Conservation (phyloP, 1,140 invertebrate genomes). For the Ceratina japonica region DNA sequence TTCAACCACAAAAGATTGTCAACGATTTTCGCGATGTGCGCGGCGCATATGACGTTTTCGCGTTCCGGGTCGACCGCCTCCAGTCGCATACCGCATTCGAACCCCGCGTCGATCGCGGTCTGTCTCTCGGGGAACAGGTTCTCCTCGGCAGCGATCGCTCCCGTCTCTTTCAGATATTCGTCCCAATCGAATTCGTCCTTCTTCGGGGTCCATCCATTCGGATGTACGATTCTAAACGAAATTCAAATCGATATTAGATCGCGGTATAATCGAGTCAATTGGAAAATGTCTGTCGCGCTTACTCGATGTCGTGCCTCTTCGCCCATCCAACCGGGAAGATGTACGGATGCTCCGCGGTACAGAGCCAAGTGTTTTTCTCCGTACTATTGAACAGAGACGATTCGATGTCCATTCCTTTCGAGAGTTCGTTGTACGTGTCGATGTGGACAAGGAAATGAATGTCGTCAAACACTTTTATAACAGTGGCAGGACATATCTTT, state of each 20-base stretch:
- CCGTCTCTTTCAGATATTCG: constrained; percentile 80
- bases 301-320: constrained; percentile 76
- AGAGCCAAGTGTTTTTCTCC: constrained; percentile 79
- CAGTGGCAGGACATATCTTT: constrained; percentile 82
- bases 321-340: constrained; percentile 84
- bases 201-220: constrained; percentile 76
- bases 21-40: constrained; percentile 83
- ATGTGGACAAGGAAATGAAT: constrained; percentile 85
- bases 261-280: constrained; percentile 2
- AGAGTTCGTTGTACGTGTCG: constrained; percentile 78
- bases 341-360: constrained; percentile 82
- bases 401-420: constrained; percentile 69
- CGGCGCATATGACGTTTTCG: constrained; percentile 85
- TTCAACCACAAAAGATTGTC: constrained; percentile 86
- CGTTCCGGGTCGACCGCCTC: constrained; percentile 86
- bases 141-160: constrained; percentile 78
- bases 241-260: background rate
- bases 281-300: constrained; percentile 31
- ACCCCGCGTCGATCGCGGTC: constrained; percentile 77
- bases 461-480: constrained; percentile 84
- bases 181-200: constrained; percentile 81
- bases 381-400: constrained; percentile 48
- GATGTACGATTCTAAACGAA: constrained; percentile 73
- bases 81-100: constrained; percentile 84
- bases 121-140: constrained; percentile 78